These are phyloP conservation scores for Heliocidaris tuberculata DNA, from an alignment of 35 echinoderm and acorn worm species.

Conservation along the genomic window DNA sequence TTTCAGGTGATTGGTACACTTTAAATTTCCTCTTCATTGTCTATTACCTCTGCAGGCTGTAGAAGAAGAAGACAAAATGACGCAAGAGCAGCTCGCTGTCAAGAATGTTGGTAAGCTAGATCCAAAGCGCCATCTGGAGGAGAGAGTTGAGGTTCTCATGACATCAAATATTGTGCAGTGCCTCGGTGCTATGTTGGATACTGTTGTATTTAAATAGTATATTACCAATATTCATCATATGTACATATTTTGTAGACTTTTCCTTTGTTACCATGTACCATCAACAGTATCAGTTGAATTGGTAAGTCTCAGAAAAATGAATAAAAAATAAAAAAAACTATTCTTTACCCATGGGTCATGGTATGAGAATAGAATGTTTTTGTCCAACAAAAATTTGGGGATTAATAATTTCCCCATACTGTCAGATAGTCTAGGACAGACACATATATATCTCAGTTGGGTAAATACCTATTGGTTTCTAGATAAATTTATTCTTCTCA, in stretches of 20 bases:
- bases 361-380: neutral
- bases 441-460: no score
- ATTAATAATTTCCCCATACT: no score
- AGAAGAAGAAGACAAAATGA: conserved; percentile 95
- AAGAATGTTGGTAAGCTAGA: conserved; percentile 98
- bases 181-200: conserved; percentile 93
- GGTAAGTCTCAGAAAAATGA: neutral
- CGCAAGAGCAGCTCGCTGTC: conserved; percentile 86
- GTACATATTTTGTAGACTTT: neutral
- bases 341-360: neutral
- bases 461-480: no score
- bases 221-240: neutral
- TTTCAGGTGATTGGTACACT: no score
- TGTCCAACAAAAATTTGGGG: neutral
- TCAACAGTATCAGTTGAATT: neutral
- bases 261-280: neutral
- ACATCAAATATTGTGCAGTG: conserved; percentile 94
- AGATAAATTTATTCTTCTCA: no score
- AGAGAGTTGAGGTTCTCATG: conserved; percentile 95
- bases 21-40: neutral
- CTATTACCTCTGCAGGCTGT: conserved; percentile 65
- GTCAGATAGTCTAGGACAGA: no score
- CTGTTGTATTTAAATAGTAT: conserved; percentile 90
- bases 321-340: no score
- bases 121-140: conserved; percentile 92